Evolutionary conservation across 2,888 invertebrate species (phyloP), one percentile per base, ranked within the genome.

Genomic region (Gnatocerus cornutus): DNA sequence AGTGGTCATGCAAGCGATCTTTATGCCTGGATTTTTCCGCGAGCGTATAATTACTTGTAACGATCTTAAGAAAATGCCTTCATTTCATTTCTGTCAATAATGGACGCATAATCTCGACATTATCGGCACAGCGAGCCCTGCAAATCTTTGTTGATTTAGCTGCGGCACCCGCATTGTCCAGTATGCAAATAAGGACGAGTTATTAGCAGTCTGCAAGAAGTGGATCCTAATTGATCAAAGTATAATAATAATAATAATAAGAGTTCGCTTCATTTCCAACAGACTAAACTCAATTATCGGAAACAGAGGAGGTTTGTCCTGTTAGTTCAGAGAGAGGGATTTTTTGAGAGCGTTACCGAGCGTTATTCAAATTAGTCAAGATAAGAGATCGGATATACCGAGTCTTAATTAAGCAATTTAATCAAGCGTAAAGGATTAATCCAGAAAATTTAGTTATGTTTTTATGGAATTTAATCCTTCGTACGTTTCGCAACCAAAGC

Each of bases 121-220:
- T 48, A 48, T 21, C 13, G 16, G n/a, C n/a, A 1, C n/a, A 48
- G 48, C 27, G 1, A n/a, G 48, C 9, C 16, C 16, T 53, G 53
- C 53, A 33, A 48, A 39, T 52, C 43, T 27, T 39, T 56, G 50
- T 59, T 39, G 58, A 56, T 50, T 66, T 39, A 39, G 58, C 50
- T 56, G 58, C 39, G 43, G 66, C 66, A 66, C 66, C 66, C 66
- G 66, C 66, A 67, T 67, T 48, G 52, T 67, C 66, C 59, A 67
- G 66, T 67, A 67, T 67, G 66, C 66, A 59, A 67, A 67, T 67
- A 29, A 27, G 55, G 46, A 59, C 59, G 59, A 67, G 66, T 67
- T 67, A 67, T 67, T 67, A 67, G 66, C 66, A 59, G 65, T 14
- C 66, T 59, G 66, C 59, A 55, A 30, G 41, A 16, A 55, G 55